Base-by-base conservation (phyloP, 2,888 invertebrate species). In the Andricus quercusramuli region DNA sequence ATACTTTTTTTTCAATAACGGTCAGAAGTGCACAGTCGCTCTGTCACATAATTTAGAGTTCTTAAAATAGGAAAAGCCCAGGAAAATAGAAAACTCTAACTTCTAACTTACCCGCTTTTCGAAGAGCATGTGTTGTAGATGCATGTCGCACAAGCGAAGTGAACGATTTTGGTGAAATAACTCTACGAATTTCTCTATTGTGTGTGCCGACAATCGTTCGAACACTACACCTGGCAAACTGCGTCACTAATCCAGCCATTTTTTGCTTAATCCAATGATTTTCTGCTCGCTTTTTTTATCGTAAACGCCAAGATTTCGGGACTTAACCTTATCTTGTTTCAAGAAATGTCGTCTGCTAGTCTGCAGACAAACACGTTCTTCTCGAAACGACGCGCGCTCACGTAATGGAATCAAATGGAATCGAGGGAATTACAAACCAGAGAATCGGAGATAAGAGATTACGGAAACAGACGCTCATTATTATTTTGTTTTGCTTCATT, bases 231-330 rank as follows among this genome's bases (percentile, higher is more conserved):
- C 83, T 85, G 78, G 85, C 78, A 17, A 88, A 70, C 79, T 86
- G 89, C 51, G 82, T 80, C 25, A 90, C 82, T 37, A 90, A 82
- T 80, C 85, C 88, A 79, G 90, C 88, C 91, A 91, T 91, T 80
- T 47, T 84, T 74, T 4, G 29, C 29, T 76, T 11, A 78, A 37
- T 74, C n/a, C 56, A 74, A 51, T 74, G n/a, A 6, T 56, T 32
- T 51, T 56, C 11, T 37, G 22, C 25, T 77, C 3, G 25, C 37
- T 22, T 25, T 67, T 67, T 47, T 64, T 44, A 64, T 68, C 56
- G 56, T 47, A 62, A 56, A 9, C 9, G n/a, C 15, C 37, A 41
- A 20, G 56, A 22, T 66, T 41, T 47, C 20, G 22, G 20, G 51
- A 37, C 78, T 67, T 78, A 85, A 79, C 77, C 77, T 80, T 64